A percentile compares a stretch with the other conserved stretches of the same genome.
These are phyloP conservation scores for Agapornis roseicollis DNA, from an alignment of 2,113 vertebrate genomes.

Conservation along the genomic window DNA sequence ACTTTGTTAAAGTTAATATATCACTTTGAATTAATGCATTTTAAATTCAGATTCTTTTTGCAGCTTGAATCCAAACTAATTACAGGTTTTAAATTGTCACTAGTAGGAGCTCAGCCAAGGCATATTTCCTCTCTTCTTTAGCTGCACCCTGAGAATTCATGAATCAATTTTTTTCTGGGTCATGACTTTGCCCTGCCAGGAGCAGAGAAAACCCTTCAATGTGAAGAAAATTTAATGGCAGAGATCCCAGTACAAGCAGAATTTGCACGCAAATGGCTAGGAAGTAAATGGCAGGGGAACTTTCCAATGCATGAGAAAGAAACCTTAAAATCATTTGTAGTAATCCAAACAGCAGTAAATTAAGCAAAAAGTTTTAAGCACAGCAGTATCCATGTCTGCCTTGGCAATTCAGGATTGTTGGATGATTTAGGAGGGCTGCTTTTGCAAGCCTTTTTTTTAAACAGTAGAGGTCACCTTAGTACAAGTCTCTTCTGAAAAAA, in stretches of 20 bases:
- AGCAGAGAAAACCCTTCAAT: constrained; percentile 79
- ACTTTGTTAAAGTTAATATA: constrained; percentile 82
- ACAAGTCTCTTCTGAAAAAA: constrained; percentile 66
- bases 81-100: constrained; percentile 85
- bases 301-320: constrained; percentile 70
- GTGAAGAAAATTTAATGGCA: constrained; percentile 80
- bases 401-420: constrained; percentile 69
- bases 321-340: constrained; percentile 65
- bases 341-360: constrained; percentile 70
- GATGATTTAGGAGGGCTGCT: constrained; percentile 61
- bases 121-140: constrained; percentile 78
- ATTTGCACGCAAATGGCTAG: constrained; percentile 71
- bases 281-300: constrained; percentile 74
- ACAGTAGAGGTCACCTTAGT: constrained; percentile 83
- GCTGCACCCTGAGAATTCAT: constrained; percentile 80
- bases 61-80: constrained; percentile 83
- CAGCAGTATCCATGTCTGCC: constrained; percentile 60
- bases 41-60: constrained; percentile 80
- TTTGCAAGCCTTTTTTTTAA: constrained; percentile 77
- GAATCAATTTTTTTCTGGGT: constrained; percentile 86
- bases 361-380: constrained; percentile 72
- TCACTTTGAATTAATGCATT: constrained; percentile 80
- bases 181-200: constrained; percentile 78
- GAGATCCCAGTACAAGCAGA: constrained; percentile 73
- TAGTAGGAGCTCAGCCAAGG: constrained; percentile 79